Evolutionary conservation across 2,888 invertebrate genomes (phyloP).

Genomic region (Drosophila meridiana): DNA sequence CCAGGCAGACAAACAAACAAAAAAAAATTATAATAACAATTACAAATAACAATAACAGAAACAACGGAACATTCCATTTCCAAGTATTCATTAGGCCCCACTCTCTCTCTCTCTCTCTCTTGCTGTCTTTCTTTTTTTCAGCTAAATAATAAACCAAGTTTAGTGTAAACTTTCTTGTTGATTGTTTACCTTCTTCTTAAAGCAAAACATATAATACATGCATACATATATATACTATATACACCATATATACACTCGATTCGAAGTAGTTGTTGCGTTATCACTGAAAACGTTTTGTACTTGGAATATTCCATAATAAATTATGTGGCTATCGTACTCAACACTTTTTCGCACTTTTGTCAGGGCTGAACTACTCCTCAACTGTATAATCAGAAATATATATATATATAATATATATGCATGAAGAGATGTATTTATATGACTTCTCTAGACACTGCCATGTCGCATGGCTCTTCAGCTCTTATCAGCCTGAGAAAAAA

Average conservation of each 20-base stretch:
- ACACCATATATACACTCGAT: conserved; percentile 2
- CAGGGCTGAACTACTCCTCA: conserved; percentile 63
- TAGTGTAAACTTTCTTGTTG: conserved; percentile 55
- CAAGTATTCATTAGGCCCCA: conserved; percentile 61
- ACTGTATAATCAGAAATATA: conserved; percentile 53
- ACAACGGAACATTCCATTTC: conserved; percentile 74
- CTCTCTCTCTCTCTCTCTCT: neutral
- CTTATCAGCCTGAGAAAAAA: conserved; percentile 75
- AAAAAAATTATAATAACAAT: conserved; percentile 44
- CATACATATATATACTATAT: neutral
- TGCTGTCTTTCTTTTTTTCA: neutral
- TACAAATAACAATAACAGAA: conserved; percentile 58
- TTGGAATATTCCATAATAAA: conserved; percentile 75
- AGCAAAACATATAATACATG: conserved; percentile 8
- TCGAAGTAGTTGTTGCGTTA: conserved; percentile 47
- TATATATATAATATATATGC: neutral
- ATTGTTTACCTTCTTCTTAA: conserved; percentile 62
- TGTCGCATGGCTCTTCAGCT: conserved; percentile 20
- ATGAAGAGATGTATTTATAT: conserved; percentile 30
- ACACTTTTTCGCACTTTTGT: conserved; percentile 71
- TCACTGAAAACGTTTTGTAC: conserved; percentile 36
- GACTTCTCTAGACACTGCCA: conserved; percentile 17
- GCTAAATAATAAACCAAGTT: conserved; percentile 28
- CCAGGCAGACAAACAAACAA: conserved; percentile 49
- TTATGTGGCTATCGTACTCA: conserved; percentile 67